Evolutionary conservation across 1,140 invertebrate species (phyloP).

Genomic region (Hirudo medicinalis): DNA sequence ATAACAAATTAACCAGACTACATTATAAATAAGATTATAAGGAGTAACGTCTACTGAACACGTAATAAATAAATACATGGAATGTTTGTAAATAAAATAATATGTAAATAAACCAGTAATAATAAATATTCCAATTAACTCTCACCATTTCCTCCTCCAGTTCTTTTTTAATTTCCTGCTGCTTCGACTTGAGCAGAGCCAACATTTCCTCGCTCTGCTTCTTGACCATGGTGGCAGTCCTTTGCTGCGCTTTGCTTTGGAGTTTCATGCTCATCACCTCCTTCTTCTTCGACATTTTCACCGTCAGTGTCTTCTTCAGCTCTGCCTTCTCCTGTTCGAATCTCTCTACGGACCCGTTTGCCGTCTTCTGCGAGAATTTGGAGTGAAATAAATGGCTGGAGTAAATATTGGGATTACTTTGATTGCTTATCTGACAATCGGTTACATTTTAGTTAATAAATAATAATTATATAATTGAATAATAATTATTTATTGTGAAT

Average conservation of each 20-base stretch:
- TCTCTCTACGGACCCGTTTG: conserved; percentile 23
- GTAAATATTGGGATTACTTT: too few relatives aligned
- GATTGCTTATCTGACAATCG: too few relatives aligned
- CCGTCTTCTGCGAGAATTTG: not conserved
- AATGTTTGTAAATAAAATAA: too few relatives aligned
- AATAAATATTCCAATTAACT: not conserved
- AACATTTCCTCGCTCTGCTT: conserved; percentile 40
- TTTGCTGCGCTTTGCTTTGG: conserved; percentile 35
- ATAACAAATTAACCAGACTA: too few relatives aligned
- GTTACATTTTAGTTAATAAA: too few relatives aligned
- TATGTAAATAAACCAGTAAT: too few relatives aligned
- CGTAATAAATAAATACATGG: too few relatives aligned
- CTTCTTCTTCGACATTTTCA: conserved; percentile 34
- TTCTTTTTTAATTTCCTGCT: conserved; percentile 35
- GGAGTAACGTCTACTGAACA: too few relatives aligned
- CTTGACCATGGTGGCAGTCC: conserved; percentile 34
- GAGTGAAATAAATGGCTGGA: not conserved
- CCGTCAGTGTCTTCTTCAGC: conserved; percentile 34
- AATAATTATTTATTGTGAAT: too few relatives aligned
- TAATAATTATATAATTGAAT: too few relatives aligned
- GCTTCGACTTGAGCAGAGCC: conserved; percentile 34
- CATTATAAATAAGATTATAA: too few relatives aligned
- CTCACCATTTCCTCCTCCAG: conserved; percentile 25
- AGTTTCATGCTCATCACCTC: conserved; percentile 34
- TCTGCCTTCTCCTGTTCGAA: conserved; percentile 38